These are phyloP conservation scores for Dunckerocampus dactyliophorus DNA, from an alignment of 2,113 vertebrate genomes.

Conservation along the genomic window DNA sequence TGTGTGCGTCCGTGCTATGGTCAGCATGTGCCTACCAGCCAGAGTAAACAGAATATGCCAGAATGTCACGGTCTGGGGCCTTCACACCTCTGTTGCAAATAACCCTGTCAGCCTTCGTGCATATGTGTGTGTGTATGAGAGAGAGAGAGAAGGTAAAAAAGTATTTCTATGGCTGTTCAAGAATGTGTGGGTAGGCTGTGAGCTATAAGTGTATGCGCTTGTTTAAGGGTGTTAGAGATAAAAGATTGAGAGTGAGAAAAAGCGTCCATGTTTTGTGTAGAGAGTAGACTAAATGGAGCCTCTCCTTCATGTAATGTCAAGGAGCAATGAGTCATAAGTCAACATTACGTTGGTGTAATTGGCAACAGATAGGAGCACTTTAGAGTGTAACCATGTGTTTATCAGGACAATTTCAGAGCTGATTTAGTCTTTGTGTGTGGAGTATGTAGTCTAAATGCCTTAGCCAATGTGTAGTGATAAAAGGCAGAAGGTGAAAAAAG, in stretches of 20 bases:
- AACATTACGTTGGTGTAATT: slow-evolving; percentile 26
- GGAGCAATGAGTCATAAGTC: slow-evolving; percentile 24
- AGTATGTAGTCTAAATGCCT: not conserved
- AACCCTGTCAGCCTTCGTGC: slow-evolving; percentile 47
- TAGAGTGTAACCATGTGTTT: slow-evolving; percentile 5
- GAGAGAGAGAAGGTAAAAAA: slow-evolving; percentile 14
- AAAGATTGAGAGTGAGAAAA: slow-evolving; percentile 7
- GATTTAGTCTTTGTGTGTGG: not conserved
- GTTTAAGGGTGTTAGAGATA: slow-evolving; percentile 24
- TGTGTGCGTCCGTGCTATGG: slow-evolving; percentile 34
- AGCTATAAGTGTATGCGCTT: slow-evolving; percentile 23
- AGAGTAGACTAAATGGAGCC: slow-evolving; percentile 21
- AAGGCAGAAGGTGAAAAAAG: not conserved
- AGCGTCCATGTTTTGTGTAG: slow-evolving; percentile 19
- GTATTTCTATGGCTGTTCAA: slow-evolving; percentile 45
- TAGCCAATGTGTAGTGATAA: not conserved
- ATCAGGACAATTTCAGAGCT: not conserved
- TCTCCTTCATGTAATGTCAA: slow-evolving; percentile 25
- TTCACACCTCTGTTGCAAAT: slow-evolving; percentile 64
- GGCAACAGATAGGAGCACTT: slow-evolving; percentile 16
- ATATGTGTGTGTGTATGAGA: slow-evolving; percentile 12
- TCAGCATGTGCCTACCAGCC: slow-evolving; percentile 50
- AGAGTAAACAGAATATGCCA: slow-evolving; percentile 60
- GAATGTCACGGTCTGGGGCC: slow-evolving; percentile 58
- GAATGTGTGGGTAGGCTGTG: slow-evolving; percentile 30